These are phyloP conservation scores for Aphrophora alni DNA, from an alignment of 2,888 invertebrate genomes.

Conservation along the genomic window DNA sequence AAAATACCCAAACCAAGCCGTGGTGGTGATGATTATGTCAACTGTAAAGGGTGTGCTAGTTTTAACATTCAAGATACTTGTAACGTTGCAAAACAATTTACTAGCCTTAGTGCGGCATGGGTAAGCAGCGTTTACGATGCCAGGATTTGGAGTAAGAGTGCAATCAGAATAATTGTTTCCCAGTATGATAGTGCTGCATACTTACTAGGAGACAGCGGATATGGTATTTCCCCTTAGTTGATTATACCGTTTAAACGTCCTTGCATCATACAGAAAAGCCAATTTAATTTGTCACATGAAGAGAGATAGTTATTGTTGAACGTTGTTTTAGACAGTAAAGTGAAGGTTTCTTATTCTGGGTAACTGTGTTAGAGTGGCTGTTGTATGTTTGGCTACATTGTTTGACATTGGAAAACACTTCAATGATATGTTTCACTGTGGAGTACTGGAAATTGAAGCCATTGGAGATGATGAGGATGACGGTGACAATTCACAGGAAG, in stretches of 20 bases:
- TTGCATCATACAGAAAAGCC: background rate
- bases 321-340: too few species aligned
- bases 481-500: too few species aligned
- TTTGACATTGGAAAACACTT: too few species aligned
- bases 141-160: conserved; percentile 14
- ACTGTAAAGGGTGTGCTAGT: conserved; percentile 21
- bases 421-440: too few species aligned
- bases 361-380: too few species aligned
- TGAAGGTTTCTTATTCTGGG: too few species aligned
- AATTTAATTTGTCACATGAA: too few species aligned
- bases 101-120: conserved; percentile 14
- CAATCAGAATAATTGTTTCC: background rate
- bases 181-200: background rate
- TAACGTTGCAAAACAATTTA: background rate
- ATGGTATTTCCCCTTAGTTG: conserved; percentile 24
- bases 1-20: conserved; percentile 16
- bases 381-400: too few species aligned
- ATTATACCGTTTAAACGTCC: conserved; percentile 7
- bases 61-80: conserved; percentile 22
- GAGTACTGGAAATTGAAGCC: too few species aligned
- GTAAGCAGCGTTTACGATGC: conserved; percentile 7
- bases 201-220: conserved; percentile 14
- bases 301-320: too few species aligned
- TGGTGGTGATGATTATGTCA: conserved; percentile 22
- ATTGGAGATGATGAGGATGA: too few species aligned